Conservation (phyloP, 2,797 vertebrate genomes). For the Bryconaethiops microstoma region DNA sequence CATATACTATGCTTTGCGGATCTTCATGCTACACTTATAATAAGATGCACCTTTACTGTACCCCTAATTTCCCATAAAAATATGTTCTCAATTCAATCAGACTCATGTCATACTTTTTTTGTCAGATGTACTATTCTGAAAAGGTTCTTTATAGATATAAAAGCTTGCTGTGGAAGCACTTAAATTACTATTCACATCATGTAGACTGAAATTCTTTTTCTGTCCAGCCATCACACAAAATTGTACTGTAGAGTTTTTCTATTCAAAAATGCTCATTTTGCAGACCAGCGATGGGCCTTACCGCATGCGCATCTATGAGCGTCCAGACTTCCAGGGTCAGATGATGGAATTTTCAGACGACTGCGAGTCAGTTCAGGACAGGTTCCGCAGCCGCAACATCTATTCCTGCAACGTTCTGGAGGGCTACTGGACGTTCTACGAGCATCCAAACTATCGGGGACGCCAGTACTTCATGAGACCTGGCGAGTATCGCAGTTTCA, state of each 20-base stretch:
- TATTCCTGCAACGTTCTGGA: slow-evolving; percentile 76
- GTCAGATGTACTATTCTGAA: background rate
- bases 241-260: background rate
- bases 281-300: slow-evolving; percentile 72
- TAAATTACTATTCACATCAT: background rate
- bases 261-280: slow-evolving; percentile 6
- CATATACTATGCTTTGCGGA: background rate
- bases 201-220: background rate
- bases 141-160: no score
- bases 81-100: no score
- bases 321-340: slow-evolving; percentile 74
- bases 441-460: slow-evolving; percentile 70
- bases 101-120: background rate
- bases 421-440: slow-evolving; percentile 75
- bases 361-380: slow-evolving; percentile 72
- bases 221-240: no score
- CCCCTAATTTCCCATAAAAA: background rate
- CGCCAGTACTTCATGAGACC: slow-evolving; percentile 75
- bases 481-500: slow-evolving; percentile 74
- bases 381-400: slow-evolving; percentile 69
- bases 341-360: slow-evolving; percentile 76
- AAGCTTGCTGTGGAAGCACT: background rate
- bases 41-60: background rate
- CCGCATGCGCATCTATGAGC: slow-evolving; percentile 71
- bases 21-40: background rate